phyloP scores from a whole-genome alignment of 2,797 vertebrate species.

The Pangasius krempfi region DNA sequence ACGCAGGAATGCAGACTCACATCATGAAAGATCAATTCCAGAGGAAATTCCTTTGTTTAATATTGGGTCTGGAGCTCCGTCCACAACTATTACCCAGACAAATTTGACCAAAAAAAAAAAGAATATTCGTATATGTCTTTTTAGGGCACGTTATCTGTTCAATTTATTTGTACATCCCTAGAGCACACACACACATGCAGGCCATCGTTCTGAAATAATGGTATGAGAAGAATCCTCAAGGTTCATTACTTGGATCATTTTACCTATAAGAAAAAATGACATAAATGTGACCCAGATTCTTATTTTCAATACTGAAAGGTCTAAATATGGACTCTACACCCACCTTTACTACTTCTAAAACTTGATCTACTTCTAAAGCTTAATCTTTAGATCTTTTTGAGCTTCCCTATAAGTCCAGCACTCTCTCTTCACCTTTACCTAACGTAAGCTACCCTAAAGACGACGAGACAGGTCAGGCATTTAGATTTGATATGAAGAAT shows the following conservation, averaged over 20 bases:
- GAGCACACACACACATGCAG: neutral
- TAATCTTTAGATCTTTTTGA: neutral
- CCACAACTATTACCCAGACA: neutral
- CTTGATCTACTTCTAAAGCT: neutral
- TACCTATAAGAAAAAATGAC: neutral
- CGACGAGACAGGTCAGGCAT: neutral
- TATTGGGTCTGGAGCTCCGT: neutral
- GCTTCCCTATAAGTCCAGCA: neutral
- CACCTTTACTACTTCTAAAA: neutral
- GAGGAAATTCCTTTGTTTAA: neutral
- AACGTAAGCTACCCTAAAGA: neutral
- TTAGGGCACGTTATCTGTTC: neutral
- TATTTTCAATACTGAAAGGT: neutral
- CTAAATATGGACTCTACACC: neutral
- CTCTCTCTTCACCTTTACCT: constrained; percentile 7
- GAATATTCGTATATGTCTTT: neutral
- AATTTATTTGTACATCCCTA: neutral
- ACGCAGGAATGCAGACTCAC: neutral
- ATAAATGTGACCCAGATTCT: neutral
- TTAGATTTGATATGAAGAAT: constrained; percentile 1
- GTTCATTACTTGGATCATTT: neutral
- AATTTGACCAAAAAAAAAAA: no score
- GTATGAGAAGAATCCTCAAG: neutral
- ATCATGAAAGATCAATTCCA: neutral
- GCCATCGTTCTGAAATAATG: neutral